Percentiles rank a stretch among this genome's conserved stretches.
These are phyloP conservation scores for Eristalis arbustorum DNA, from an alignment of 2,888 invertebrate genomes.

Conservation along the genomic window DNA sequence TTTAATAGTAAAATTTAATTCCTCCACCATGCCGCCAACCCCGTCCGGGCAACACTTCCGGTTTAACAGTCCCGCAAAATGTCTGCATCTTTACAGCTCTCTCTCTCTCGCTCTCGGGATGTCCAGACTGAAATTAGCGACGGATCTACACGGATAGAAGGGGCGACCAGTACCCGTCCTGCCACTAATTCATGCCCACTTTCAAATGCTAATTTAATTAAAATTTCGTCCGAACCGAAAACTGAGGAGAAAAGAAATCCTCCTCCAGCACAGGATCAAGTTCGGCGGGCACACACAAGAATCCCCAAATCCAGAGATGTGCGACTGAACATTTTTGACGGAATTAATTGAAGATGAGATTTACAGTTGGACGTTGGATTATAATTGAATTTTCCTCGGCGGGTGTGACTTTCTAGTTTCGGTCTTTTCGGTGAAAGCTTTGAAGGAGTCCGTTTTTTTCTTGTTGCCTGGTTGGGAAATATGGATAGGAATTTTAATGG, in stretches of 20 bases:
- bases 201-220: conserved; percentile 69
- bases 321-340: conserved; percentile 32
- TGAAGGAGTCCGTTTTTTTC: conserved; percentile 29
- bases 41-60: conserved; percentile 21
- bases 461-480: background rate
- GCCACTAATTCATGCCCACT: conserved; percentile 54
- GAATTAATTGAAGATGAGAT: conserved; percentile 70
- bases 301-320: conserved; percentile 48
- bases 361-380: conserved; percentile 63
- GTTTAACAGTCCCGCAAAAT: conserved; percentile 32
- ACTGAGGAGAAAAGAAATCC: background rate
- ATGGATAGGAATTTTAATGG: conserved; percentile 48
- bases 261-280: background rate
- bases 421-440: background rate
- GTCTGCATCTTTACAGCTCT: conserved; percentile 17
- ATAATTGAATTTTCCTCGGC: conserved; percentile 68
- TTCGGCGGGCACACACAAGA: background rate
- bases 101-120: no score
- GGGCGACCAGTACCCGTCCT: background rate
- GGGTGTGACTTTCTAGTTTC: conserved; percentile 66
- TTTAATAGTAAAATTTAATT: conserved; percentile 61
- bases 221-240: conserved; percentile 42
- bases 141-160: background rate
- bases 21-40: conserved; percentile 1
- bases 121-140: conserved; percentile 37